Percentiles rank a stretch among this genome's conserved stretches.
Evolutionary conservation across 2,113 vertebrate genomes (phyloP).

Genomic region (Stigmatopora argus): DNA sequence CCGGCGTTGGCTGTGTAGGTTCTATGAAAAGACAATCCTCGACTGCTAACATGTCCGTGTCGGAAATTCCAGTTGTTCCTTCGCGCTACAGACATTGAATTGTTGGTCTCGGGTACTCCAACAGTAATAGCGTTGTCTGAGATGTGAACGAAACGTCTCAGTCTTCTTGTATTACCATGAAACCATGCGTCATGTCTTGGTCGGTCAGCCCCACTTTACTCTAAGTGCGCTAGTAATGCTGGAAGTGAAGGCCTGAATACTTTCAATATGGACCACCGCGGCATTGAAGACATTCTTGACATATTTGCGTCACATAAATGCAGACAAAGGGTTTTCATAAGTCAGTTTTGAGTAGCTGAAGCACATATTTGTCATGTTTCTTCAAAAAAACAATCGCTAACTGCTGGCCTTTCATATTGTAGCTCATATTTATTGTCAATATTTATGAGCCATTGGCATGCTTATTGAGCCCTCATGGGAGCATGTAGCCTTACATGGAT

Average conservation of each 20-base stretch:
- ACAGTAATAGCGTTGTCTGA: slow-evolving; percentile 32
- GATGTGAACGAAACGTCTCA: neutral
- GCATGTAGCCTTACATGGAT: slow-evolving; percentile 16
- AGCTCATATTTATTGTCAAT: neutral
- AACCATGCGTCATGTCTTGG: neutral
- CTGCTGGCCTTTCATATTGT: neutral
- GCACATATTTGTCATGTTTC: neutral
- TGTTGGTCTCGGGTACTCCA: slow-evolving; percentile 25
- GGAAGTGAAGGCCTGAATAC: neutral
- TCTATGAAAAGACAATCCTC: slow-evolving; percentile 5
- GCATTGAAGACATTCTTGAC: neutral
- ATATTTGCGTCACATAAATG: no score
- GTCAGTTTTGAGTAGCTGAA: no score
- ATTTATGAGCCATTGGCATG: neutral
- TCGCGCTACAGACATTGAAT: slow-evolving; percentile 16
- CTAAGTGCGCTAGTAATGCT: neutral
- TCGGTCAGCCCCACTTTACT: neutral
- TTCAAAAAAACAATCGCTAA: neutral
- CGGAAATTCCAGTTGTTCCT: neutral
- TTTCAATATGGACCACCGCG: neutral
- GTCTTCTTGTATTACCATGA: slow-evolving; percentile 5
- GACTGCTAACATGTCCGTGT: neutral
- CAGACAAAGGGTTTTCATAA: no score
- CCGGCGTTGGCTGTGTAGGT: slow-evolving; percentile 5
- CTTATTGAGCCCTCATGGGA: slow-evolving; percentile 3